Evolutionary conservation across 2,888 invertebrate genomes (phyloP).

Genomic region (Mimachlamys varia): DNA sequence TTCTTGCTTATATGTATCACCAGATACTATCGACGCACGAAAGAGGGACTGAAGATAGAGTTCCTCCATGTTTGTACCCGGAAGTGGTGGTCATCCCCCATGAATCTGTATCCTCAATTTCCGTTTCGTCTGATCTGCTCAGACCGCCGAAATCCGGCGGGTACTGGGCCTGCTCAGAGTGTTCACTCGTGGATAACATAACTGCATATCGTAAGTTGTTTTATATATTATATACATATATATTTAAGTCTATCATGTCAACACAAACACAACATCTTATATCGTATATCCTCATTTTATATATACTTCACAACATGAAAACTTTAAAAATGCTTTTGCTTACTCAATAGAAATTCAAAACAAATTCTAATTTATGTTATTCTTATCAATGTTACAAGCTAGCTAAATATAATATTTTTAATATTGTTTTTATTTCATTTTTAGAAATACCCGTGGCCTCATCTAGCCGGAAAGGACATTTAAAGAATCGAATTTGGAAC

Average conservation of each 20-base stretch:
- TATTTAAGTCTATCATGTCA: background rate
- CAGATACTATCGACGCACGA: no score
- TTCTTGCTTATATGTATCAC: no score
- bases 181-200: background rate
- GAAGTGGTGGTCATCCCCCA: background rate
- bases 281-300: no score
- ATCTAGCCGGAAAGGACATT: background rate
- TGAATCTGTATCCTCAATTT: conserved; percentile 8
- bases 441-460: background rate
- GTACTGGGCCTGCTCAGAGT: conserved; percentile 5
- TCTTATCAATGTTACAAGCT: background rate
- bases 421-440: background rate
- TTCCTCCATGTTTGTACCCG: background rate
- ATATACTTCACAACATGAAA: no score
- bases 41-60: background rate
- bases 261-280: no score
- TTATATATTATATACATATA: background rate
- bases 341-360: no score
- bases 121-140: background rate
- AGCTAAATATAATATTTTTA: background rate
- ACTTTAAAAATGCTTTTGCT: no score
- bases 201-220: background rate
- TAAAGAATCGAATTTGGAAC: background rate
- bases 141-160: background rate
- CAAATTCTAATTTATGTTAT: no score